Evolutionary conservation across 92 coral and sea anemone genomes (phyloP).

Genomic region (Siderastrea siderea): DNA sequence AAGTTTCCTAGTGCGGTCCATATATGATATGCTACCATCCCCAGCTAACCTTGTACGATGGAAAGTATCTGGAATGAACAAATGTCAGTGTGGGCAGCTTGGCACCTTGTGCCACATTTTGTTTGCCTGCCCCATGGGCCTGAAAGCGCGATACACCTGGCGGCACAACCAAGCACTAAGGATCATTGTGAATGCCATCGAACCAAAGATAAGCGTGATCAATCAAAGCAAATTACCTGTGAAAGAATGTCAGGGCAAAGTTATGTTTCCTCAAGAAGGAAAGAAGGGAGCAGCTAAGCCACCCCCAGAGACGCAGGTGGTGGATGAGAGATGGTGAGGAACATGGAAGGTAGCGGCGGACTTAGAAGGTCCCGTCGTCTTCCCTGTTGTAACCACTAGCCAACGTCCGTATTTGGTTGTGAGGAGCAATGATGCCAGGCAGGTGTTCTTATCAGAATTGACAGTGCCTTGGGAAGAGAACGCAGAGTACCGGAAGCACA

Average conservation of each 20-base stretch:
- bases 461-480: slow-evolving; percentile 34
- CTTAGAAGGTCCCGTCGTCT: slow-evolving; percentile 22
- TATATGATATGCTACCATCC: slow-evolving; percentile 36
- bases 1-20: slow-evolving; percentile 21
- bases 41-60: slow-evolving; percentile 44
- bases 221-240: not conserved
- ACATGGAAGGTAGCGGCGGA: slow-evolving; percentile 19
- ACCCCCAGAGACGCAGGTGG: not conserved
- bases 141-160: slow-evolving; percentile 7
- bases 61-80: slow-evolving; percentile 35
- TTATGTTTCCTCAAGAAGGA: not conserved
- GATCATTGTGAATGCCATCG: slow-evolving; percentile 9
- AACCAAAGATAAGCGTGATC: not conserved
- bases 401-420: slow-evolving; percentile 31
- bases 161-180: not conserved
- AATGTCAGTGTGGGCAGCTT: slow-evolving; percentile 30
- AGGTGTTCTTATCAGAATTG: slow-evolving; percentile 18
- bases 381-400: slow-evolving; percentile 11
- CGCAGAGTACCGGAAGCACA: slow-evolving; percentile 22
- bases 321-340: slow-evolving; percentile 14
- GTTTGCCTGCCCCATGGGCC: slow-evolving; percentile 27
- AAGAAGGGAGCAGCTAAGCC: too few relatives aligned
- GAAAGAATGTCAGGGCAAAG: slow-evolving; percentile 16
- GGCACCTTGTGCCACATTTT: slow-evolving; percentile 17
- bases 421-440: slow-evolving; percentile 20